Conservation (phyloP, 2,113 vertebrate genomes). For the Clarias gariepinus region DNA sequence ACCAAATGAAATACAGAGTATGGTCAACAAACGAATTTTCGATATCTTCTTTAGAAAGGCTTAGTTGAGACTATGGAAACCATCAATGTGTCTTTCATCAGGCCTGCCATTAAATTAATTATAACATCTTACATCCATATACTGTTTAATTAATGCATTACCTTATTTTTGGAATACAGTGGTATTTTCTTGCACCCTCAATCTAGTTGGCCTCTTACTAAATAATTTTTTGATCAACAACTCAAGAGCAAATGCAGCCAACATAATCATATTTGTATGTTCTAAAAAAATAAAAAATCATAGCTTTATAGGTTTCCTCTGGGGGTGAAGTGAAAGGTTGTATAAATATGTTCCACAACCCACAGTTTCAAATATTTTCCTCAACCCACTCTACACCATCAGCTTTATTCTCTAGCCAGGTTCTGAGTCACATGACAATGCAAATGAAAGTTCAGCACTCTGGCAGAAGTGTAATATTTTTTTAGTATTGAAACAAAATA, state of each 20-base stretch:
- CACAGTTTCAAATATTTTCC: not conserved
- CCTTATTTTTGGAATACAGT: not conserved
- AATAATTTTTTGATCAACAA: not conserved
- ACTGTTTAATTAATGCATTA: not conserved
- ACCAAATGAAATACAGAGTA: not conserved
- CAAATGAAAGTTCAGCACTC: not conserved
- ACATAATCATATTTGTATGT: not conserved
- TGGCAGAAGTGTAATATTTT: not conserved
- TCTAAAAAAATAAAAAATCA: not conserved
- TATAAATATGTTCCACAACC: not conserved
- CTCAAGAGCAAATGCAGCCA: not conserved
- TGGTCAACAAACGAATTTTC: not conserved
- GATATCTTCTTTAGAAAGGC: not conserved
- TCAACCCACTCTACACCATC: not conserved
- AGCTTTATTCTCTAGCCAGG: not conserved
- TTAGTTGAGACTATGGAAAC: not conserved
- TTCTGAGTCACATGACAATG: not conserved
- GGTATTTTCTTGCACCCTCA: not conserved
- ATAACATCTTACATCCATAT: not conserved
- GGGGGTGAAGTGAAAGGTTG: conserved; percentile 18
- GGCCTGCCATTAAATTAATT: not conserved
- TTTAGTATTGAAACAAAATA: not conserved
- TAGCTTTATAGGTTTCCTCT: not conserved
- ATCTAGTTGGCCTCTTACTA: not conserved
- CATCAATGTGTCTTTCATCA: not conserved